A percentile compares a stretch with the other conserved stretches of the same genome.
Conservation (phyloP, 2,888 invertebrate species). For the Osedax fenrisi region DNA sequence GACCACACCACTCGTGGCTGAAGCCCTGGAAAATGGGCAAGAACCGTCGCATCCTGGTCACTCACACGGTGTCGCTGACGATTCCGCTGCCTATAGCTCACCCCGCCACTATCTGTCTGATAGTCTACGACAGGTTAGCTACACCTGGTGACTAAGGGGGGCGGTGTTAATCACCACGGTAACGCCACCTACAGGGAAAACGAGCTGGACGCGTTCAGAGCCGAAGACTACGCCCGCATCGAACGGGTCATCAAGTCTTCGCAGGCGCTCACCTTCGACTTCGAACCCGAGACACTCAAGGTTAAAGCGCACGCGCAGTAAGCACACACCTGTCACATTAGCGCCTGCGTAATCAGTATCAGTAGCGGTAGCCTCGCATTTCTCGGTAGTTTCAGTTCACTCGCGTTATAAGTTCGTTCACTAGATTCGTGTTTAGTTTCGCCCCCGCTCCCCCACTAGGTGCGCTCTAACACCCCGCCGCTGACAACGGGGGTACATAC, state of each 20-base stretch:
- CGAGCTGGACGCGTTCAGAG: background rate
- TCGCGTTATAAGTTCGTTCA: too few relatives aligned
- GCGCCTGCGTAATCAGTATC: too few relatives aligned
- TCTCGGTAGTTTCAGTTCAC: too few relatives aligned
- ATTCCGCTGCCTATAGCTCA: background rate
- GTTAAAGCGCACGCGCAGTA: too few relatives aligned
- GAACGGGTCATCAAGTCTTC: background rate
- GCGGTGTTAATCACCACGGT: background rate
- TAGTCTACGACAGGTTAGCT: background rate
- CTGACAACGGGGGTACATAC: too few relatives aligned
- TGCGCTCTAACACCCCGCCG: too few relatives aligned
- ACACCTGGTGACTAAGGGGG: background rate
- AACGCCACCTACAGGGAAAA: background rate
- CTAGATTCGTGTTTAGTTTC: too few relatives aligned
- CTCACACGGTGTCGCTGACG: background rate
- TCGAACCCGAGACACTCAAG: too few relatives aligned
- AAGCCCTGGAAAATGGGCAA: background rate
- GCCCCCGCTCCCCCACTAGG: too few relatives aligned
- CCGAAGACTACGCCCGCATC: background rate
- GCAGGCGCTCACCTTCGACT: background rate
- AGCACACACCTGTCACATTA: too few relatives aligned
- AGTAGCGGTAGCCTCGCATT: too few relatives aligned
- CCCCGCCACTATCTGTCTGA: background rate
- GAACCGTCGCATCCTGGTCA: background rate
- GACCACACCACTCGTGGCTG: background rate